Base-by-base conservation (phyloP, 2,888 invertebrate genomes). In the Noctua pronuba region DNA sequence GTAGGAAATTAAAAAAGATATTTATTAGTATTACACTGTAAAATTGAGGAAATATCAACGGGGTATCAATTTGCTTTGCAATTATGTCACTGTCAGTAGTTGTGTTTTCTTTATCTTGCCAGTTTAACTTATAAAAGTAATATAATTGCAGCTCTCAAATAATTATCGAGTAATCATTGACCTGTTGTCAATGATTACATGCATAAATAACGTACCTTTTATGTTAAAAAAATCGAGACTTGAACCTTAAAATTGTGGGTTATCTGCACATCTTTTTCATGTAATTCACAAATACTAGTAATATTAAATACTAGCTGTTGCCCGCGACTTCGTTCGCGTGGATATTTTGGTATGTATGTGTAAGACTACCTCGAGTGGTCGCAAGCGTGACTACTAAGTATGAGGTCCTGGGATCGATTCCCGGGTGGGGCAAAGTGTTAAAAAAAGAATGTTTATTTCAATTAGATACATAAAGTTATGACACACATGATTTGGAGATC, bases 181-280 rank as follows among this genome's bases (percentile, higher is more conserved):
- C 5, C 38, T 64, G 7, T 55, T 11, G 35, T 38, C 0, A 55
- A 55, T 44, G 18, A 64, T 52, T 76, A 52, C 28, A 31, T 11
- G 8, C 2, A 77, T 38, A 13, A 67, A 18, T n/a, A 21, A 31
- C 1, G 35, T 21, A 46, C 13, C 41, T 8, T 8, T 62, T 79
- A 49, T 38, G n/a, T 3, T 16, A 7, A 21, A 44, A 44, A 28
- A 28, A 7, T 44, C 3, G 11, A 7, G 3, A 35, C 21, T 4
- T 77, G 31, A 70, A 79, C 60, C 13, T 18, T n/a, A 21, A 62
- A 79, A 69, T 79, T 8, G 2, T 31, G 2, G 31, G 49, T 70
- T 79, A 79, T 79, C 70, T 49, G n/a, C 16, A 31, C 16, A 68
- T 60, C 16, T 60, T 60, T 0, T 55, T 52, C 21, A 16, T 16